A percentile compares a stretch with the other conserved stretches of the same genome.
These are phyloP conservation scores for Agonopterix subpropinquella DNA, from an alignment of 2,888 invertebrate species.

Conservation along the genomic window DNA sequence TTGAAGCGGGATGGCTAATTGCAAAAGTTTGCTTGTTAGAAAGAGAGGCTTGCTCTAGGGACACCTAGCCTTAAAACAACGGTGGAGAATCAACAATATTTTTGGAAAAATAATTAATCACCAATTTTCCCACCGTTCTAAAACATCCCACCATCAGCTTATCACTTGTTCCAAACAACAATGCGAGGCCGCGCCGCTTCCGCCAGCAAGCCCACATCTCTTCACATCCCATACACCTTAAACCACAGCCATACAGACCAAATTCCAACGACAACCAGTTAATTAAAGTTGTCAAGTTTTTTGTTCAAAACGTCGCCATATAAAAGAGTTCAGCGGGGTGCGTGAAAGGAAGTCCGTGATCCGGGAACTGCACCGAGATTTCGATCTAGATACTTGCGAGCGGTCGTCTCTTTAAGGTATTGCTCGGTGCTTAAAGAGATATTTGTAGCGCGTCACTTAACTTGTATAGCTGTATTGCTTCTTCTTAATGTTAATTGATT, in stretches of 20 bases:
- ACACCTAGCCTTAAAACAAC: no score
- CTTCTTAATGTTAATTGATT: no score
- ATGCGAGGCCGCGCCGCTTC: conserved; percentile 13
- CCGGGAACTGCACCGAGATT: conserved; percentile 1
- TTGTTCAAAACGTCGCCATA: not conserved
- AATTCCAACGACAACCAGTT: not conserved
- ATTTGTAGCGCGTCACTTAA: no score
- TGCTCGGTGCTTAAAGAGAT: no score
- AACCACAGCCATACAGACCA: not conserved
- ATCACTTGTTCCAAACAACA: conserved; percentile 6
- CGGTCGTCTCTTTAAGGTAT: not conserved
- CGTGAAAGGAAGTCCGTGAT: conserved; percentile 5
- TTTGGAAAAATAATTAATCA: no score
- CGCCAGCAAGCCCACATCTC: not conserved
- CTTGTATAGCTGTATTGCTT: no score
- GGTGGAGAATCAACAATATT: no score
- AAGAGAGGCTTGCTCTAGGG: no score
- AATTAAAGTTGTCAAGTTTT: not conserved
- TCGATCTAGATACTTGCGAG: conserved; percentile 6
- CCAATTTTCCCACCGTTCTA: no score
- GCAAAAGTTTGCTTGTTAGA: no score
- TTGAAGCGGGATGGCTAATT: no score
- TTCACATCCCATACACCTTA: conserved; percentile 2
- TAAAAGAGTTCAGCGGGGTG: conserved; percentile 2
- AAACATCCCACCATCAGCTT: not conserved